These are phyloP conservation scores for Chrysemys picta DNA, from an alignment of 2,113 vertebrate species.

Conservation along the genomic window DNA sequence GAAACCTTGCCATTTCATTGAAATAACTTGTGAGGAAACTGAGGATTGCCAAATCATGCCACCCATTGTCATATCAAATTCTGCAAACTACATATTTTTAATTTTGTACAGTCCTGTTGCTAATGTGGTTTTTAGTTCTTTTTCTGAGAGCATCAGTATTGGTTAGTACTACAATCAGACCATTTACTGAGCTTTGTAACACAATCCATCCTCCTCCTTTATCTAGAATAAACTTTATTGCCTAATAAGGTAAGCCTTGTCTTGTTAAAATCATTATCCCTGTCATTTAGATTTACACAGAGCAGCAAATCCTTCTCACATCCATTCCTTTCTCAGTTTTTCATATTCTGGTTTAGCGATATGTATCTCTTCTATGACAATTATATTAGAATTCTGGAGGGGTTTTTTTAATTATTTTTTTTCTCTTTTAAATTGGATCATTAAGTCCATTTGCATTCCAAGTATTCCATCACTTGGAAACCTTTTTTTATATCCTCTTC, in stretches of 20 bases:
- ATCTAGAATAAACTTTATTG: background rate
- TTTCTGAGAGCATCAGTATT: background rate
- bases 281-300: background rate
- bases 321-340: background rate
- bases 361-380: background rate
- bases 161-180: background rate
- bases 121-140: background rate
- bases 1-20: background rate
- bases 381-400: background rate
- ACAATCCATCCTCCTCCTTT: background rate
- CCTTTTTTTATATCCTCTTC: background rate
- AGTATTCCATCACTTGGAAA: background rate
- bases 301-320: background rate
- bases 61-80: background rate
- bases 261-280: background rate
- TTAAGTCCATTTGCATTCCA: background rate
- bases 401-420: background rate
- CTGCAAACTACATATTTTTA: background rate
- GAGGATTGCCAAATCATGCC: background rate
- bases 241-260: rapidly evolving
- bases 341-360: background rate
- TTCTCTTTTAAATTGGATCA: background rate
- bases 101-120: background rate
- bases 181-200: background rate
- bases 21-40: background rate